phyloP scores from a whole-genome alignment of 2,797 vertebrate genomes.

The Limosa lapponica region DNA sequence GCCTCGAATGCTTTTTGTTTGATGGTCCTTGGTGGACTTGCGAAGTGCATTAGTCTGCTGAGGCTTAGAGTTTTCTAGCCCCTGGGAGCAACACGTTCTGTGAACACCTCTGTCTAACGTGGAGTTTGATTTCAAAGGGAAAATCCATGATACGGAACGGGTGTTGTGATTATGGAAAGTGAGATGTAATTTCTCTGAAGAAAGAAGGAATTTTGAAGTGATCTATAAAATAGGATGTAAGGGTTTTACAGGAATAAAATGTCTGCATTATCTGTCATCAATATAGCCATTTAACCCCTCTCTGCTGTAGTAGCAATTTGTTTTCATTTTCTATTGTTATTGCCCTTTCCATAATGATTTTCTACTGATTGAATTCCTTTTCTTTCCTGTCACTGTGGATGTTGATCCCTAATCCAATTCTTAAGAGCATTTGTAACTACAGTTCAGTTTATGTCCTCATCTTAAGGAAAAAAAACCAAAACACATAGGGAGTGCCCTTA shows the following conservation, averaged over 20 bases:
- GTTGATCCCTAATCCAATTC: background rate
- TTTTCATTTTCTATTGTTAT: background rate
- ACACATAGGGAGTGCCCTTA: background rate
- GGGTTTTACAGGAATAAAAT: background rate
- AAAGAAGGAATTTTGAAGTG: background rate
- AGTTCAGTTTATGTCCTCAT: background rate
- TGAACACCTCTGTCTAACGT: background rate
- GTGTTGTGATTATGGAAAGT: background rate
- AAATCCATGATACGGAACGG: background rate
- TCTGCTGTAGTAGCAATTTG: background rate
- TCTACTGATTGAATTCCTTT: background rate
- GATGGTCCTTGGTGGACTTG: constrained; percentile 15
- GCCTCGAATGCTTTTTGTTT: constrained; percentile 23
- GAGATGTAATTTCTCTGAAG: background rate
- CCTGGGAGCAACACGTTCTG: background rate
- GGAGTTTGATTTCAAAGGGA: constrained; percentile 24
- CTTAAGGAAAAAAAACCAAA: background rate
- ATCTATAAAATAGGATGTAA: background rate
- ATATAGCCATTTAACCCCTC: background rate
- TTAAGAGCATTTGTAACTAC: background rate
- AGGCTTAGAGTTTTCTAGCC: constrained; percentile 30
- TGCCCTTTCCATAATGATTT: background rate
- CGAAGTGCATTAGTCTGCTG: constrained; percentile 7
- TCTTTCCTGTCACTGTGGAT: background rate
- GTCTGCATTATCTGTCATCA: background rate